These are phyloP conservation scores for Parauchenoglanis punctatus DNA, from an alignment of 2,797 vertebrate genomes.

Conservation along the genomic window DNA sequence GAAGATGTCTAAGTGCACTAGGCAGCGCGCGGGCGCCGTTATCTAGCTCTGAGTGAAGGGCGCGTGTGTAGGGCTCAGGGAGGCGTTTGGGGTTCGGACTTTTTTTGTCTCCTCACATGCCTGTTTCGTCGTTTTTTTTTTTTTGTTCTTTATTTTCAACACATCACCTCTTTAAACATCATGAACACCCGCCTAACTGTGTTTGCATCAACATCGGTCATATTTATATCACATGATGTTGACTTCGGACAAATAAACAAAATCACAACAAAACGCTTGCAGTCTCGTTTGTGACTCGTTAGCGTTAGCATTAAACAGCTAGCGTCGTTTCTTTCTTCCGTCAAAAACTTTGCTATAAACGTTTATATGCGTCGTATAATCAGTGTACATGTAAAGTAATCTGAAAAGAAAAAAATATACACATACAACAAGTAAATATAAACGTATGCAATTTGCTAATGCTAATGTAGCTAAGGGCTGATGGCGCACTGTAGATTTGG, in stretches of 20 bases:
- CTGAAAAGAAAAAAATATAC: background rate
- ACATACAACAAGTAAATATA: background rate
- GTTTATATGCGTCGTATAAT: background rate
- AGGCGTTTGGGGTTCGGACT: background rate
- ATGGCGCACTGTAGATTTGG: slow-evolving; percentile 23
- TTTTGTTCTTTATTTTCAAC: slow-evolving; percentile 18
- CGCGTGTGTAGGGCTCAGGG: background rate
- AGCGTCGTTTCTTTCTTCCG: background rate
- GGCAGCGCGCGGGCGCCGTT: too few species aligned
- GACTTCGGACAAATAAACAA: background rate
- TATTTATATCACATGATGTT: background rate
- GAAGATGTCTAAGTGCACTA: background rate
- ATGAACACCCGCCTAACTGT: background rate
- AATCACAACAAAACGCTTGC: background rate
- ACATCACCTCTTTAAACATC: background rate
- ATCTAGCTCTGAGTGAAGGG: background rate
- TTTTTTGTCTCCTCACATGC: slow-evolving; percentile 13
- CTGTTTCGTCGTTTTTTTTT: slow-evolving; percentile 6
- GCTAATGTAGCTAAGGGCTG: background rate
- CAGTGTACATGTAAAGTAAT: background rate
- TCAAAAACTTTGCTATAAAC: background rate
- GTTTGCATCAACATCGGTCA: background rate
- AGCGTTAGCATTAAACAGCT: slow-evolving; percentile 15
- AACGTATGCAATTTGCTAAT: background rate
- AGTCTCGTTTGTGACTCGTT: background rate